Evolutionary conservation across 2,797 vertebrate genomes (phyloP).

Genomic region (Pantherophis vulpinus): DNA sequence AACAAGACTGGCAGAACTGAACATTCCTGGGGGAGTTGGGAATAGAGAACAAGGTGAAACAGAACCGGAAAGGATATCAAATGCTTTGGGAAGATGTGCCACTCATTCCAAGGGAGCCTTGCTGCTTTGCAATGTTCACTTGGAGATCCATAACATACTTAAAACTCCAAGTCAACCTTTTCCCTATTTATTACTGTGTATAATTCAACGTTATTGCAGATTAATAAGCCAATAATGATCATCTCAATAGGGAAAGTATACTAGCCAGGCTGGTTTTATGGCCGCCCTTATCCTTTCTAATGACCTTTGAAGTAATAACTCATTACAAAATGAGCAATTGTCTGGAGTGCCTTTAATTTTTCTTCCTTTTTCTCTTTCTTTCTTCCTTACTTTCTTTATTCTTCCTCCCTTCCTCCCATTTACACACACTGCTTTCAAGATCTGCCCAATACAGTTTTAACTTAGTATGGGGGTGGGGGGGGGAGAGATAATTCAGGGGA

Average conservation of each 20-base stretch:
- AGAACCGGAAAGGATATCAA: not conserved
- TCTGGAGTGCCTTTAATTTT: conserved; percentile 37
- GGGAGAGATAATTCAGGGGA: no score
- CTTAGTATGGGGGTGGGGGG: rapidly evolving
- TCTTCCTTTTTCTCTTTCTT: not conserved
- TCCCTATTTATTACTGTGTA: conserved; percentile 62
- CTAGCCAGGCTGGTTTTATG: conserved; percentile 57
- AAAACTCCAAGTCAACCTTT: conserved; percentile 53
- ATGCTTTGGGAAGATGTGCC: not conserved
- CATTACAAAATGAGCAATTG: conserved; percentile 52
- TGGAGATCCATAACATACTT: conserved; percentile 47
- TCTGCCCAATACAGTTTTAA: not conserved
- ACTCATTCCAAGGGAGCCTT: not conserved
- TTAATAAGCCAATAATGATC: conserved; percentile 65
- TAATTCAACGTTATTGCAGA: conserved; percentile 64
- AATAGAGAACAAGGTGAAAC: not conserved
- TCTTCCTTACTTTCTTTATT: not conserved
- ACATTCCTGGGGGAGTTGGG: not conserved
- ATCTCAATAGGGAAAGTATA: conserved; percentile 59
- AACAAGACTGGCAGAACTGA: not conserved
- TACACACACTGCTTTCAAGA: not conserved
- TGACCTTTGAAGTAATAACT: conserved; percentile 63
- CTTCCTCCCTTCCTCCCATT: not conserved
- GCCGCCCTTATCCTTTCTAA: conserved; percentile 58
- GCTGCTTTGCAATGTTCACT: conserved; percentile 6